Evolutionary conservation across 2,888 invertebrate species (phyloP).

Genomic region (Koerneria pararmatus): DNA sequence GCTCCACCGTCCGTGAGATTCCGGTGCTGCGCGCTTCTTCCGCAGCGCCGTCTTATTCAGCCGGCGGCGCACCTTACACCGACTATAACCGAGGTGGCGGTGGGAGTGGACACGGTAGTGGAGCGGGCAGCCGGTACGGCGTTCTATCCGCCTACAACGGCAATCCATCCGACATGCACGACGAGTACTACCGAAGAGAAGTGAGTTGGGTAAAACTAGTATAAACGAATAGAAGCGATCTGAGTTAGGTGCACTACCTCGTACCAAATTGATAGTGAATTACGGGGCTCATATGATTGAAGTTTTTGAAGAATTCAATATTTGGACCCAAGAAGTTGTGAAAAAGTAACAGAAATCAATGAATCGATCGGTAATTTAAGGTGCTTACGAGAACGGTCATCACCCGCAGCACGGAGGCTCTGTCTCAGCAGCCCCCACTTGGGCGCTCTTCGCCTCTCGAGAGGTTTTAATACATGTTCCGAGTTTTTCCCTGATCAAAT

Average conservation of each 20-base stretch:
- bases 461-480: background rate
- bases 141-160: constrained; percentile 16
- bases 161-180: constrained; percentile 36
- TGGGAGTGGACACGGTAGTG: constrained; percentile 14
- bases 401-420: constrained; percentile 55
- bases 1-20: constrained; percentile 56
- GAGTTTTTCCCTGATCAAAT: no score
- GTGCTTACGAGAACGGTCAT: constrained; percentile 57
- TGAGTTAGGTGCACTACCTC: no score
- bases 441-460: constrained; percentile 39
- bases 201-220: constrained; percentile 15
- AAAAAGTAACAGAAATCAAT: background rate
- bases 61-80: constrained; percentile 29
- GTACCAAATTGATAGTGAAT: no score
- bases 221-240: no score
- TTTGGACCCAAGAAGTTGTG: no score
- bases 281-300: no score
- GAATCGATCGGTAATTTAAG: constrained; percentile 25
- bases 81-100: constrained; percentile 28
- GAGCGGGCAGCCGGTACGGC: constrained; percentile 17
- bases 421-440: constrained; percentile 42
- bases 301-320: no score
- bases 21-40: constrained; percentile 55
- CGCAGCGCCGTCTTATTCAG: constrained; percentile 39
- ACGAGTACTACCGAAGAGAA: constrained; percentile 56